Evolutionary conservation across 2,888 invertebrate genomes (phyloP).

Genomic region (Spicauda simplicius): DNA sequence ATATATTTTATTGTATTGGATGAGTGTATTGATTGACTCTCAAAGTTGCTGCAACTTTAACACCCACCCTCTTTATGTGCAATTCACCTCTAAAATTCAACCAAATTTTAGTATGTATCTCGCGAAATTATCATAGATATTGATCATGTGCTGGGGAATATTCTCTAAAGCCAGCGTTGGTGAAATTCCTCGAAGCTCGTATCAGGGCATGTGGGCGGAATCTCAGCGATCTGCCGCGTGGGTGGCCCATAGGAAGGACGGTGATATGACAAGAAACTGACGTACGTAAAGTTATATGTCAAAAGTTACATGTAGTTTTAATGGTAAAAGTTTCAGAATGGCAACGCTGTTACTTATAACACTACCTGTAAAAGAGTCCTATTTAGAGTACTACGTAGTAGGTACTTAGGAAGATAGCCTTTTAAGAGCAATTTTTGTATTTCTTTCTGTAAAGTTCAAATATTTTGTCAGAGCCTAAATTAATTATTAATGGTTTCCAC

Average conservation of each 20-base stretch:
- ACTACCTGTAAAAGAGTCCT: no score
- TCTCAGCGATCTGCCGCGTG: conserved; percentile 28
- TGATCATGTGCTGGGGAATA: neutral
- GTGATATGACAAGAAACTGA: conserved; percentile 19
- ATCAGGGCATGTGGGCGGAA: conserved; percentile 26
- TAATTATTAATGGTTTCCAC: no score
- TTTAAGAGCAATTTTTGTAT: no score
- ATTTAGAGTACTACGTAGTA: no score
- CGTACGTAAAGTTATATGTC: neutral
- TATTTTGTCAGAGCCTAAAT: no score
- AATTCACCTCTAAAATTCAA: neutral
- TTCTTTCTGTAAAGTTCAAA: no score
- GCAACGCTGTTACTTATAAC: no score
- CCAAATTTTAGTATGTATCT: conserved; percentile 8
- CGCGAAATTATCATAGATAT: conserved; percentile 23
- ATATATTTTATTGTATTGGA: no score
- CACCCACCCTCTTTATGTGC: neutral
- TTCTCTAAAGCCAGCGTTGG: conserved; percentile 2
- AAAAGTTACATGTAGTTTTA: neutral
- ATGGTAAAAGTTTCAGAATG: neutral
- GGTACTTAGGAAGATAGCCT: no score
- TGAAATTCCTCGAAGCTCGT: conserved; percentile 26
- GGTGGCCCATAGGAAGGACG: conserved; percentile 28
- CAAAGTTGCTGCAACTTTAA: neutral
- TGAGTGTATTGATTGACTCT: no score